Base-by-base conservation (phyloP, 2,888 invertebrate genomes). In the Chymomyza fuscimana region DNA sequence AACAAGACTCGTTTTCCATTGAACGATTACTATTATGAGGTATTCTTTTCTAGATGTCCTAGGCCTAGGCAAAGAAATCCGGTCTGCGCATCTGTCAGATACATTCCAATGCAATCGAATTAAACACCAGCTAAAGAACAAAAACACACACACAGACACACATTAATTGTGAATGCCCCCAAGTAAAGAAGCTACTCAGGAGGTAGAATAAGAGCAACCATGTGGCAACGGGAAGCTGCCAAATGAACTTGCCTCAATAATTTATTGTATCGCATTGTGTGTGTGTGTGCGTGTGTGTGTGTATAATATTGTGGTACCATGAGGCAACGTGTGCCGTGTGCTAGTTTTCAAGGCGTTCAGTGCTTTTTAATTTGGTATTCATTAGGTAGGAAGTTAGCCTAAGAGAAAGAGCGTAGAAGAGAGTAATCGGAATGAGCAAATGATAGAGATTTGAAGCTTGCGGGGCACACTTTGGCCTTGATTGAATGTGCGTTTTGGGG, bases 361-460 rank as follows among this genome's bases (percentile, higher is more conserved):
- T 72, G 76, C 79, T 81, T 81, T 82, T 82, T 76, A 82, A 82
- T 79, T 82, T 82, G 70, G 69, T 71, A 79, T 85, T 86, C 85
- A 86, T 85, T 86, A 81, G 83, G 77, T 77, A n/a, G 63, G 58
- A 6, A 59, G n/a, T 7, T 10, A 12, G 16, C 16, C 40, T 16
- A 7, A 22, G 16, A 61, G 32, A n/a, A 4, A 16, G 5, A 16
- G 36, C 19, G 46, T 61, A 22, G 50, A 63, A 3, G 51, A 10
- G 36, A 25, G 25, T 9, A 32, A 9, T 29, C 50, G 25, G 25
- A 22, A 16, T 25, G 36, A 50, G 50, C 19, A 54, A 54, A 54
- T 54, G 52, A 19, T 16, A 19, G 16, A 19, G 52, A 54, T 16
- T 19, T 54, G 52, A 19, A 19, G 58, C 58, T 25, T 58, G 58